phyloP scores from a whole-genome alignment of 2,113 vertebrate genomes.

The Rhinolophus sinicus region DNA sequence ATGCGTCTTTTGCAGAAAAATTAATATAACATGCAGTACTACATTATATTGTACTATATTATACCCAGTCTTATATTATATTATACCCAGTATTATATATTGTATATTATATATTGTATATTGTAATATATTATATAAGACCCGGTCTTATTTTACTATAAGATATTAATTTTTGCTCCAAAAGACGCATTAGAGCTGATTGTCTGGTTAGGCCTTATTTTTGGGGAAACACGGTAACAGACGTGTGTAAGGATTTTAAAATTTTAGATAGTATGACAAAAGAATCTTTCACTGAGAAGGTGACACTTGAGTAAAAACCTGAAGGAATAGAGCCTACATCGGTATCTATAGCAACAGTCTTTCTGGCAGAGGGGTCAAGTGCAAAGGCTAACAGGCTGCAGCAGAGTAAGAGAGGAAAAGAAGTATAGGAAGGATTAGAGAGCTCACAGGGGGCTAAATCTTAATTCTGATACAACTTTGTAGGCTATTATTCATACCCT shows the following conservation, averaged over 20 bases:
- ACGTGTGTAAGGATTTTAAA: not conserved
- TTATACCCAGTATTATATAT: too few species aligned
- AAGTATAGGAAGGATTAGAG: not conserved
- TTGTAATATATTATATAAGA: too few species aligned
- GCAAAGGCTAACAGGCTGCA: not conserved
- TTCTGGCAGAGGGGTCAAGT: not conserved
- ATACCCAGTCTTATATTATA: too few species aligned
- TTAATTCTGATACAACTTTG: not conserved
- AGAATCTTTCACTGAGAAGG: not conserved
- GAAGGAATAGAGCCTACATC: not conserved
- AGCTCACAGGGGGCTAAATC: not conserved
- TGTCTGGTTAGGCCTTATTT: too few species aligned
- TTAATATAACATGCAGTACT: too few species aligned
- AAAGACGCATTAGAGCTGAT: too few species aligned
- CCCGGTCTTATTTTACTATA: too few species aligned
- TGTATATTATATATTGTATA: too few species aligned
- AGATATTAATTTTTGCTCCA: too few species aligned
- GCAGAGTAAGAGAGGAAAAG: not conserved
- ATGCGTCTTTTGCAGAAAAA: too few species aligned
- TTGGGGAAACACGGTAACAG: not conserved
- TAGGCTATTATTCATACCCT: not conserved
- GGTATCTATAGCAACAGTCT: not conserved
- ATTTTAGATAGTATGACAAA: not conserved
- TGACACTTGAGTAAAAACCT: not conserved
- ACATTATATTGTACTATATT: too few species aligned